These are phyloP conservation scores for Lemur catta DNA, from an alignment of 2,797 vertebrate genomes.

Conservation along the genomic window DNA sequence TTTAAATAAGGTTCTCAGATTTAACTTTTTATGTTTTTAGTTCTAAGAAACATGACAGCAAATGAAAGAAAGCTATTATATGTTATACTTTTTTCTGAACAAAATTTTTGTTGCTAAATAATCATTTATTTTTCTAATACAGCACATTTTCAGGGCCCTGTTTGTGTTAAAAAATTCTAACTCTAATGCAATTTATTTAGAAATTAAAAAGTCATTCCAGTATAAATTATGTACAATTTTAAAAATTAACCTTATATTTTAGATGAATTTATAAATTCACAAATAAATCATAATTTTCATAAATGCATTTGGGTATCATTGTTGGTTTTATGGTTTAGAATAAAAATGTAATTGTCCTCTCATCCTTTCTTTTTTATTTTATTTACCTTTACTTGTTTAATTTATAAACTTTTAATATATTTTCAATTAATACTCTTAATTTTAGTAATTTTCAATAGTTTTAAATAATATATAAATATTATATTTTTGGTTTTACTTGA, in stretches of 20 bases:
- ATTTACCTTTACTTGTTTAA: not conserved
- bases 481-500: not conserved
- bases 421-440: not conserved
- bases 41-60: not conserved
- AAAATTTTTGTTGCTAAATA: constrained; percentile 68
- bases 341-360: not conserved
- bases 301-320: not conserved
- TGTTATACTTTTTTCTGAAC: constrained; percentile 57
- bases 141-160: not conserved
- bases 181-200: not conserved
- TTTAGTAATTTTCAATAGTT: not conserved
- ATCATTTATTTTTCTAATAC: constrained; percentile 46
- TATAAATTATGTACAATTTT: not conserved
- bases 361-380: not conserved
- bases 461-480: not conserved
- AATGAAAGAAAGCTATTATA: constrained; percentile 19
- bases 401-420: not conserved
- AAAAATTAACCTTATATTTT: not conserved
- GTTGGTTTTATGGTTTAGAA: not conserved
- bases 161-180: constrained; percentile 2
- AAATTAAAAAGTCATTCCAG: not conserved
- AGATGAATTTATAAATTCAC: not conserved
- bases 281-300: not conserved
- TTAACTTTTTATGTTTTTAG: constrained; percentile 19
- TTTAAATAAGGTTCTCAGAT: not conserved